Percentiles rank a stretch among this genome's conserved stretches.
These are phyloP conservation scores for Peromyscus leucopus DNA, from an alignment of 2,113 vertebrate genomes.

Conservation along the genomic window DNA sequence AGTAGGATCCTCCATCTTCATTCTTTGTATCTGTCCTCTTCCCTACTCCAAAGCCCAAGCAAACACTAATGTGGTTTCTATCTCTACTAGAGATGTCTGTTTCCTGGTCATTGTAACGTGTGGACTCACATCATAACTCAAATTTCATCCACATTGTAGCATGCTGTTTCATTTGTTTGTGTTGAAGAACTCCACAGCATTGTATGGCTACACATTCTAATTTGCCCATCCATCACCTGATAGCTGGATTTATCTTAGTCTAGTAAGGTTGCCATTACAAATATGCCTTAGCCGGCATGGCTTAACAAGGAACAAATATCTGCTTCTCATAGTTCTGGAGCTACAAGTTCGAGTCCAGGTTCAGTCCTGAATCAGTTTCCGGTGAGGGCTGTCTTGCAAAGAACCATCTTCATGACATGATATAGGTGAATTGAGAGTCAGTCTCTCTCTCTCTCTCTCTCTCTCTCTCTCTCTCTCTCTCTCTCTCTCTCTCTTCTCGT, in stretches of 20 bases:
- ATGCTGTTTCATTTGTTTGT: neutral
- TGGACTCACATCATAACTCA: neutral
- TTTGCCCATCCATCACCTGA: neutral
- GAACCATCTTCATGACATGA: neutral
- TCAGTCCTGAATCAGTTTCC: neutral
- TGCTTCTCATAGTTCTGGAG: neutral
- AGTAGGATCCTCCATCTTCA: neutral
- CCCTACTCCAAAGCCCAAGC: neutral
- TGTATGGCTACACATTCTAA: neutral
- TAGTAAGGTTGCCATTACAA: neutral
- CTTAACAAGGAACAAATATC: neutral
- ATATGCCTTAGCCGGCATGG: neutral
- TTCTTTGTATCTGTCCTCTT: neutral
- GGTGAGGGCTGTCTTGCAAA: neutral
- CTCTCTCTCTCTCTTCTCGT: neutral
- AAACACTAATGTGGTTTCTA: neutral
- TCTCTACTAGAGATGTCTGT: neutral
- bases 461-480: neutral
- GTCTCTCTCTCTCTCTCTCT: neutral
- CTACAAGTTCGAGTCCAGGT: neutral
- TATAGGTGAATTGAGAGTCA: neutral
- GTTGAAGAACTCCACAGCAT: neutral
- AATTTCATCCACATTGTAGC: neutral
- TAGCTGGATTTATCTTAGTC: neutral
- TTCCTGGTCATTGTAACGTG: neutral